phyloP scores from a whole-genome alignment of 1,140 invertebrate species.

The Drosophila funebris region DNA sequence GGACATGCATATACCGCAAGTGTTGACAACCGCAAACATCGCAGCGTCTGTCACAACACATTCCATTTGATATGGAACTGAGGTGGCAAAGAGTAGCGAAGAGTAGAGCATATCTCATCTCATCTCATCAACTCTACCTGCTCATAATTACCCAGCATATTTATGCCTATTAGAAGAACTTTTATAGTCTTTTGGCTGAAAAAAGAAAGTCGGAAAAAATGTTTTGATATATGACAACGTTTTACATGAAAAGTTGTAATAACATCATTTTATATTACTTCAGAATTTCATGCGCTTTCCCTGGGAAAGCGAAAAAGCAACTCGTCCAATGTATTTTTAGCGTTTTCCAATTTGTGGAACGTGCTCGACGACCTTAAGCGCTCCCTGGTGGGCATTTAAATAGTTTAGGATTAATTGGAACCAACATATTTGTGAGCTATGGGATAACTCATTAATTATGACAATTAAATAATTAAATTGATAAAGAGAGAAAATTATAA shows the following conservation, averaged over 20 bases:
- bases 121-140: no score
- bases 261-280: slow-evolving; percentile 3
- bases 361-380: slow-evolving; percentile 42
- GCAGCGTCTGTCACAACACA: no score
- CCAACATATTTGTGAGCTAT: not conserved
- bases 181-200: not conserved
- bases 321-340: slow-evolving; percentile 9
- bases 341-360: slow-evolving; percentile 41
- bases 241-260: slow-evolving; percentile 29
- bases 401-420: slow-evolving; percentile 34
- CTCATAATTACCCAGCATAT: slow-evolving; percentile 30
- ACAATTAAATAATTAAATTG: slow-evolving; percentile 23
- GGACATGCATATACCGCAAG: slow-evolving; percentile 2
- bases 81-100: not conserved
- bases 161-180: slow-evolving; percentile 16
- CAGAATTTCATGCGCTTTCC: slow-evolving; percentile 12
- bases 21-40: slow-evolving; percentile 56
- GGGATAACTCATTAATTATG: slow-evolving; percentile 21
- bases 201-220: not conserved
- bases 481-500: not conserved
- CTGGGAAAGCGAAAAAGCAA: not conserved
- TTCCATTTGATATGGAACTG: slow-evolving; percentile 11
- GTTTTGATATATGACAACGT: slow-evolving; percentile 21
- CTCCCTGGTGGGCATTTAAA: slow-evolving; percentile 51
- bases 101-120: not conserved